Conservation (phyloP, 1,140 invertebrate genomes). For the Saccostrea glomerata region DNA sequence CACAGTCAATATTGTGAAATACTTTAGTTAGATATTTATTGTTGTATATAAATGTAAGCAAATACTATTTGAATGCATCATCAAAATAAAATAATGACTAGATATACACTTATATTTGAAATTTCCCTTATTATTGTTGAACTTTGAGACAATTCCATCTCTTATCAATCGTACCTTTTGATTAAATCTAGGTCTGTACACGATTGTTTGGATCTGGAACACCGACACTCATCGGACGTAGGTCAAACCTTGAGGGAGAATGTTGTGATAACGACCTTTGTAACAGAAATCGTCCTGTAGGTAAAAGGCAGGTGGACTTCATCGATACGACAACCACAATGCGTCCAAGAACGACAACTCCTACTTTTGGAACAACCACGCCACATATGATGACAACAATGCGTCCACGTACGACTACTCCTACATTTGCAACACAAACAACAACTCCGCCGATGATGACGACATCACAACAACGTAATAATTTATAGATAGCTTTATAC, state of each 20-base stretch:
- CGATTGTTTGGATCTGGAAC: neutral
- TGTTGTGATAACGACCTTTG: slow-evolving; percentile 17
- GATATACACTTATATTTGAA: too few relatives aligned
- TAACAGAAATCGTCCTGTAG: neutral
- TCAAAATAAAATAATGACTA: too few relatives aligned
- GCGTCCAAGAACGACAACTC: neutral
- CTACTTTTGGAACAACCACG: neutral
- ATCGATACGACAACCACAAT: neutral
- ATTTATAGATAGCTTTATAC: neutral
- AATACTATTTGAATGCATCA: too few relatives aligned
- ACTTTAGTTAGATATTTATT: too few relatives aligned
- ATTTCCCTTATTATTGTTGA: too few relatives aligned
- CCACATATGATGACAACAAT: neutral
- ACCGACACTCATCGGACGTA: neutral
- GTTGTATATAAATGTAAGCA: too few relatives aligned
- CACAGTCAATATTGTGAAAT: too few relatives aligned
- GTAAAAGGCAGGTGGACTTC: neutral
- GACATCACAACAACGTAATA: neutral
- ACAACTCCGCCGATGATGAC: neutral
- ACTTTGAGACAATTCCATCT: too few relatives aligned
- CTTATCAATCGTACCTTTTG: too few relatives aligned
- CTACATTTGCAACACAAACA: neutral
- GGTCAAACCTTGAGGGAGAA: slow-evolving; percentile 3
- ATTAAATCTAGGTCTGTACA: neutral
- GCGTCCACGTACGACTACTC: slow-evolving; percentile 4